These are phyloP conservation scores for Ptycholaimellus sp. DNA, from an alignment of 2,888 invertebrate genomes.

Conservation along the genomic window DNA sequence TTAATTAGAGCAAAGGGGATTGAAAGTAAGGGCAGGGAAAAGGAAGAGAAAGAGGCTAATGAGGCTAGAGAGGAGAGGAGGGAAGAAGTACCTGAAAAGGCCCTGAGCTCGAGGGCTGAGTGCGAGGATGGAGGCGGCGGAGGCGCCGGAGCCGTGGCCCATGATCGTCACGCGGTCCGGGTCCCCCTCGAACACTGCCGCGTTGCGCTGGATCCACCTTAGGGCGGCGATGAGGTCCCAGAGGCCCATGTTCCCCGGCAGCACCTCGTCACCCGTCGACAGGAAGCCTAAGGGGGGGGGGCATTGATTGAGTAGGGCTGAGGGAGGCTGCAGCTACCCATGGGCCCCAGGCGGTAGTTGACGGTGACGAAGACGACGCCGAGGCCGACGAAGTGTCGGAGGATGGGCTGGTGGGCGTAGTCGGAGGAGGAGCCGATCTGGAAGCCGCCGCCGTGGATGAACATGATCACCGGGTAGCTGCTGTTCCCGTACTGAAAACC, in stretches of 20 bases:
- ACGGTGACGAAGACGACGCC: constrained; percentile 65
- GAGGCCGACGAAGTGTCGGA: not conserved
- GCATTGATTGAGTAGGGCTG: no score
- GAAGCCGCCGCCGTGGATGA: constrained; percentile 83
- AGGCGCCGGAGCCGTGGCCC: constrained; percentile 24
- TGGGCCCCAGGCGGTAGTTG: constrained; percentile 71
- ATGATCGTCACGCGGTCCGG: constrained; percentile 10
- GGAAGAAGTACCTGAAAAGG: no score
- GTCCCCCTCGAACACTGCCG: constrained; percentile 2
- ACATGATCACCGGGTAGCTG: constrained; percentile 65
- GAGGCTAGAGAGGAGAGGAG: no score
- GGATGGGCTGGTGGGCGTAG: not conserved
- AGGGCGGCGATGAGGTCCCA: constrained; percentile 18
- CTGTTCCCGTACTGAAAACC: constrained; percentile 18
- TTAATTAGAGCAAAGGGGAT: no score
- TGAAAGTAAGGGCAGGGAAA: no score
- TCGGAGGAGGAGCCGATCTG: constrained; percentile 39
- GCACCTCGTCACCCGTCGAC: constrained; percentile 19
- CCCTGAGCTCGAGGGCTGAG: constrained; percentile 21
- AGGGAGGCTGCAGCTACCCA: constrained; percentile 41
- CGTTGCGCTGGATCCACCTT: constrained; percentile 15
- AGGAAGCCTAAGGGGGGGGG: no score
- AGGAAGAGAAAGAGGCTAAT: no score
- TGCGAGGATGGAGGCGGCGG: constrained; percentile 20
- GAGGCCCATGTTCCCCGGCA: constrained; percentile 22